These are phyloP conservation scores for Campodea augens DNA, from an alignment of 1,140 invertebrate species.

Conservation along the genomic window DNA sequence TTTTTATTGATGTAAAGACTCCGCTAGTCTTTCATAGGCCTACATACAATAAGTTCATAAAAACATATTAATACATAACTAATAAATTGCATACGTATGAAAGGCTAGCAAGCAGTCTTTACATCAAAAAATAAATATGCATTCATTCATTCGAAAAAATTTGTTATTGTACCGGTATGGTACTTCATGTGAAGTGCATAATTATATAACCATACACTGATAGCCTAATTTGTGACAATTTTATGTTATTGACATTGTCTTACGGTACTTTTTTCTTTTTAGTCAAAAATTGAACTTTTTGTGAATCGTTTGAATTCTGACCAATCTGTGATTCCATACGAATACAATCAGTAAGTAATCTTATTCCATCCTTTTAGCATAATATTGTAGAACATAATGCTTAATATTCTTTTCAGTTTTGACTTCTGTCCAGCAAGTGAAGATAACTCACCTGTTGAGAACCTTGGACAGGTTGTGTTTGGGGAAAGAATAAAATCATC, in stretches of 20 bases:
- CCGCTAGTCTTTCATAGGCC: too few relatives aligned
- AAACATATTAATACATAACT: too few relatives aligned
- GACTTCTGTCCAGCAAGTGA: constrained; percentile 72
- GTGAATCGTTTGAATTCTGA: constrained; percentile 93
- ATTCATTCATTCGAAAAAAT: too few relatives aligned
- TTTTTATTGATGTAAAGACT: too few relatives aligned
- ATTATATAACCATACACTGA: neutral
- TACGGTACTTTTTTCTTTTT: constrained; percentile 24
- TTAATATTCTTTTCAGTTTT: constrained; percentile 36
- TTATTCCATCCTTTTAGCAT: neutral
- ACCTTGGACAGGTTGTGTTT: constrained; percentile 95
- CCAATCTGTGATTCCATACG: constrained; percentile 91
- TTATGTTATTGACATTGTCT: constrained; percentile 13
- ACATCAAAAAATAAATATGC: too few relatives aligned
- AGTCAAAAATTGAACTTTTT: constrained; percentile 69
- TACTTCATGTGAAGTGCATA: neutral
- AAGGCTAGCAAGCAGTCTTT: too few relatives aligned
- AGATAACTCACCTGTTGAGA: constrained; percentile 76
- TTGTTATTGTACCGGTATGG: too few relatives aligned
- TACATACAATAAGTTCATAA: too few relatives aligned
- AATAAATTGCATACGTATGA: too few relatives aligned
- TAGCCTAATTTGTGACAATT: neutral
- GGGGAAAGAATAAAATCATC: constrained; percentile 90
- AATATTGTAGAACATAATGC: constrained; percentile 1
- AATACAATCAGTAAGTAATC: constrained; percentile 67